Percentiles rank a stretch among this genome's conserved stretches.
phyloP scores from a whole-genome alignment of 92 coral and sea anemone genomes.

The Ricordea florida region DNA sequence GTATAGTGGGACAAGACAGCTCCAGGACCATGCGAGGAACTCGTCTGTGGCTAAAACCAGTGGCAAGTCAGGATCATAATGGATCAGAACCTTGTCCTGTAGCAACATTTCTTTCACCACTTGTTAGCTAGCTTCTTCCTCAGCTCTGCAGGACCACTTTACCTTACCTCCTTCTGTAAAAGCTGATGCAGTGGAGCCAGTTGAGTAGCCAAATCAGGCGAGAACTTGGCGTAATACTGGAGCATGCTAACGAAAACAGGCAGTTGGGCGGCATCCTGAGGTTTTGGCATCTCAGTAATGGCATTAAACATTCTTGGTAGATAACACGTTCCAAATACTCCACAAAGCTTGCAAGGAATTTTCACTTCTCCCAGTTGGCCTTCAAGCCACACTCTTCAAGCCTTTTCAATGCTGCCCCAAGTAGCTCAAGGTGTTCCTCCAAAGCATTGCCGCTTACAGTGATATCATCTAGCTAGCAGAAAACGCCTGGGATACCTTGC shows the following conservation, averaged over 20 bases:
- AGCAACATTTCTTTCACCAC: slow-evolving; percentile 26
- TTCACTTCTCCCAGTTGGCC: slow-evolving; percentile 17
- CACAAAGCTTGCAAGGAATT: no score
- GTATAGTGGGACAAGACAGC: slow-evolving; percentile 37
- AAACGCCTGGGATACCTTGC: slow-evolving; percentile 34
- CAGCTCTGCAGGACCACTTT: slow-evolving; percentile 27
- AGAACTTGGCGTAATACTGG: slow-evolving; percentile 42
- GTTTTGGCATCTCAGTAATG: slow-evolving; percentile 36
- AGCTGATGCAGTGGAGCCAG: slow-evolving; percentile 45
- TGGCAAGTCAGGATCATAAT: slow-evolving; percentile 33
- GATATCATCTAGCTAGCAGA: slow-evolving; percentile 55
- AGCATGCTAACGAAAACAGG: slow-evolving; percentile 33
- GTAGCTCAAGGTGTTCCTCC: slow-evolving; percentile 36
- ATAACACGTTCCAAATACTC: not conserved
- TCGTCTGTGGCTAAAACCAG: slow-evolving; percentile 40
- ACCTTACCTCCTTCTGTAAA: slow-evolving; percentile 34
- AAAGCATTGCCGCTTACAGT: slow-evolving; percentile 28
- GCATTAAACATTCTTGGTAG: no score
- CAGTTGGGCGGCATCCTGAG: slow-evolving; percentile 26
- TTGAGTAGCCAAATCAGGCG: slow-evolving; percentile 37
- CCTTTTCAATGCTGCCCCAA: slow-evolving; percentile 36
- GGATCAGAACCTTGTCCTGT: slow-evolving; percentile 29
- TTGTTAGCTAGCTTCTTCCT: slow-evolving; percentile 11
- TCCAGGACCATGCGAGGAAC: slow-evolving; percentile 48
- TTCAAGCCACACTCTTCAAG: no score